Percentiles rank a stretch among this genome's conserved stretches.
These are phyloP conservation scores for Pogonus chalceus DNA, from an alignment of 1,140 invertebrate species.

Conservation along the genomic window DNA sequence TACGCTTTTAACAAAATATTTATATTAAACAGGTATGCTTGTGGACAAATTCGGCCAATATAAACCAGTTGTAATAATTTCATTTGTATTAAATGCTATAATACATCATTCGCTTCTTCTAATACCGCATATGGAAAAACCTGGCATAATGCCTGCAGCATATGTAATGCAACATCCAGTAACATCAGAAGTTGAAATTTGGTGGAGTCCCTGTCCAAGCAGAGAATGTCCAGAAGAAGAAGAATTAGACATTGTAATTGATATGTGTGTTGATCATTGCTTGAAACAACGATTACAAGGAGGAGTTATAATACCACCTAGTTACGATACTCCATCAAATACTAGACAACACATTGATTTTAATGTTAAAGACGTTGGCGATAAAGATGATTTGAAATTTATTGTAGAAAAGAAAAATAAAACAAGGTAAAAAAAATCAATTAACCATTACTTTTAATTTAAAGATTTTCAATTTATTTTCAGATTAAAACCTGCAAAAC, in stretches of 20 bases:
- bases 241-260: constrained; percentile 56
- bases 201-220: constrained; percentile 68
- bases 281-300: constrained; percentile 31
- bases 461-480: too few species aligned
- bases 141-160: constrained; percentile 55
- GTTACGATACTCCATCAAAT: background rate
- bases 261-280: constrained; percentile 59
- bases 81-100: constrained; percentile 57
- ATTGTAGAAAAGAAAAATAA: constrained; percentile 40
- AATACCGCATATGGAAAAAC: constrained; percentile 63
- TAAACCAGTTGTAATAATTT: constrained; percentile 64
- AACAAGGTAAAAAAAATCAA: constrained; percentile 8
- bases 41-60: constrained; percentile 75
- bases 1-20: too few species aligned
- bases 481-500: background rate
- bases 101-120: constrained; percentile 62
- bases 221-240: constrained; percentile 62
- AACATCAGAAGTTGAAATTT: constrained; percentile 57
- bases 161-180: constrained; percentile 61
- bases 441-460: too few species aligned
- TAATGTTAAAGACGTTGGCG: constrained; percentile 26
- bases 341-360: background rate
- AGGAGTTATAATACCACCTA: background rate
- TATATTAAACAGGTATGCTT: too few species aligned
- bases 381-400: constrained; percentile 42